Conservation (phyloP, 2,888 invertebrate species). For the Rapana venosa region DNA sequence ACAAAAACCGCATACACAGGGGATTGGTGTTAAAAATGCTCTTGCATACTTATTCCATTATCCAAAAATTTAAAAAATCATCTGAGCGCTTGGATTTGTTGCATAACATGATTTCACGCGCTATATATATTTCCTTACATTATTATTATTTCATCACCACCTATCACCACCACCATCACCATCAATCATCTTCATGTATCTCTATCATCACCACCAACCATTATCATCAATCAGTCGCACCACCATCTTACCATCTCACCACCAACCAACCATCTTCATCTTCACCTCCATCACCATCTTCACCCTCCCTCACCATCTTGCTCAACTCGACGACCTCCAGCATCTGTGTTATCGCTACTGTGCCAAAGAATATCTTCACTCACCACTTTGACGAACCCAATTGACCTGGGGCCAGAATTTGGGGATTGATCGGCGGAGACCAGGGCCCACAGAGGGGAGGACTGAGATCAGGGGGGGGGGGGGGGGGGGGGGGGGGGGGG, state of each 20-base stretch:
- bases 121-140: too few relatives aligned
- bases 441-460: conserved; percentile 22
- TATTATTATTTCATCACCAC: too few relatives aligned
- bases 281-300: neutral
- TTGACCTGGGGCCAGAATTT: neutral
- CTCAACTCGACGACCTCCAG: neutral
- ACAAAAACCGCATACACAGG: too few relatives aligned
- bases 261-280: neutral
- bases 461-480: conserved; percentile 28
- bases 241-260: neutral
- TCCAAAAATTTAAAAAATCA: too few relatives aligned
- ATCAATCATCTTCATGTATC: neutral
- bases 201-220: neutral
- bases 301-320: neutral
- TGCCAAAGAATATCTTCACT: neutral
- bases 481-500: too few relatives aligned
- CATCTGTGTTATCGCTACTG: neutral
- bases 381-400: conserved; percentile 39
- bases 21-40: too few relatives aligned
- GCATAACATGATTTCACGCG: too few relatives aligned
- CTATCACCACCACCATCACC: neutral
- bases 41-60: too few relatives aligned
- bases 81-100: too few relatives aligned
- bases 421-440: neutral
- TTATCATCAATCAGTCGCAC: neutral